These are phyloP conservation scores for Callosobruchus maculatus DNA, from an alignment of 2,888 invertebrate species.

Conservation along the genomic window DNA sequence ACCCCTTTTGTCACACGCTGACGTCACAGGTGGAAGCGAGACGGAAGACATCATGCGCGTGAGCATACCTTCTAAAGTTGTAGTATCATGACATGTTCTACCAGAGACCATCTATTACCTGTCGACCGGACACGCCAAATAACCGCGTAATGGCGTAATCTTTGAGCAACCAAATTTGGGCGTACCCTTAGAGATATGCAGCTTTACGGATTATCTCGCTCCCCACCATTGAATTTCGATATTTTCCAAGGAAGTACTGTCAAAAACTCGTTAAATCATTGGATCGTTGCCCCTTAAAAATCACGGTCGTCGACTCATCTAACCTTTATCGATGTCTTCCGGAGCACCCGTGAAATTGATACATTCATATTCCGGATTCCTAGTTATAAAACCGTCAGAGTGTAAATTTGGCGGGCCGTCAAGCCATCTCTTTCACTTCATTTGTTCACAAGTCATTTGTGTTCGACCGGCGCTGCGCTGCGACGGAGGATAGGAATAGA, in stretches of 20 bases:
- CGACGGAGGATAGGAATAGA: constrained; percentile 47
- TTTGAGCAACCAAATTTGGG: too few species aligned
- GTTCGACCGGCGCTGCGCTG: constrained; percentile 26
- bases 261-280: constrained; percentile 3
- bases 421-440: constrained; percentile 46
- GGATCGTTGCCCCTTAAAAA: not conserved
- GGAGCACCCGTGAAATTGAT: constrained; percentile 35
- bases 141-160: too few species aligned
- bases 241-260: not conserved
- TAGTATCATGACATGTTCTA: too few species aligned
- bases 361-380: constrained; percentile 39
- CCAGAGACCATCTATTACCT: too few species aligned
- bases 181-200: too few species aligned
- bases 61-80: too few species aligned
- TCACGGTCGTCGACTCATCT: not conserved
- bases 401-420: constrained; percentile 42
- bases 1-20: too few species aligned
- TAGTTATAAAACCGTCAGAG: constrained; percentile 39
- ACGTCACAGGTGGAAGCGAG: too few species aligned
- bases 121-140: too few species aligned
- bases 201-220: too few species aligned
- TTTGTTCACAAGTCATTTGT: constrained; percentile 42
- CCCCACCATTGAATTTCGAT: not conserved
- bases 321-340: not conserved
- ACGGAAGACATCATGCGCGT: too few species aligned